Percentiles rank a stretch among this genome's conserved stretches.
These are phyloP conservation scores for Danio tinwini DNA, from an alignment of 2,797 vertebrate species.

Conservation along the genomic window DNA sequence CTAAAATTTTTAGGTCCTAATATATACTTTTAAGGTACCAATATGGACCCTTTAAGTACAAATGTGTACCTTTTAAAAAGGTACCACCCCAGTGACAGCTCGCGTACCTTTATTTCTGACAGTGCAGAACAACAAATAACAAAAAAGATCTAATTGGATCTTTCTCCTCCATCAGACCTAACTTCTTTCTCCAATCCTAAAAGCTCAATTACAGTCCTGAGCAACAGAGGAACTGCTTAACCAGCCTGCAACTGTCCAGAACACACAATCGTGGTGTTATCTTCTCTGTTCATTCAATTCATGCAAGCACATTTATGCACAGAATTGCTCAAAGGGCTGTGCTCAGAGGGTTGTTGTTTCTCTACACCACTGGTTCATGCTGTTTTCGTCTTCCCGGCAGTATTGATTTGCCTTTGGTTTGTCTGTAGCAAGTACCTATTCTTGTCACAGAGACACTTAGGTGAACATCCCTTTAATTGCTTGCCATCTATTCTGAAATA, in stretches of 20 bases:
- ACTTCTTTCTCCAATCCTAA: constrained; percentile 7
- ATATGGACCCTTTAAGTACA: too few species aligned
- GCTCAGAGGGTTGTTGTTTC: constrained; percentile 57
- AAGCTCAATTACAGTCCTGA: constrained; percentile 47
- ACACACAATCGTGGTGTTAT: constrained; percentile 28
- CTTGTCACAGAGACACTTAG: constrained; percentile 59
- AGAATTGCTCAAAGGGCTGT: constrained; percentile 38
- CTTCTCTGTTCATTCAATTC: constrained; percentile 24
- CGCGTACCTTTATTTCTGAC: too few species aligned
- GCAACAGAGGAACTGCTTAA: constrained; percentile 49
- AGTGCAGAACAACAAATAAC: background rate
- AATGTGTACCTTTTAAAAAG: too few species aligned
- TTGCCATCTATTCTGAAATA: constrained; percentile 59
- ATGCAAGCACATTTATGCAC: constrained; percentile 16
- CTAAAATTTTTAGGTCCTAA: too few species aligned
- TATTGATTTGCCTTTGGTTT: constrained; percentile 64
- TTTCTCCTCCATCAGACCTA: background rate
- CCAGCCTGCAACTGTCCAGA: constrained; percentile 40
- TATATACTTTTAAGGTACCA: too few species aligned
- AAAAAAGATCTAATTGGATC: background rate
- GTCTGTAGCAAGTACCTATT: constrained; percentile 63
- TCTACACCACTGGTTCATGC: constrained; percentile 49
- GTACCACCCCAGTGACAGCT: too few species aligned
- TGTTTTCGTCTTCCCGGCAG: constrained; percentile 59
- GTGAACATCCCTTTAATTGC: constrained; percentile 62